Conservation (phyloP, 2,888 invertebrate species). For the Perizoma flavofasciatum region DNA sequence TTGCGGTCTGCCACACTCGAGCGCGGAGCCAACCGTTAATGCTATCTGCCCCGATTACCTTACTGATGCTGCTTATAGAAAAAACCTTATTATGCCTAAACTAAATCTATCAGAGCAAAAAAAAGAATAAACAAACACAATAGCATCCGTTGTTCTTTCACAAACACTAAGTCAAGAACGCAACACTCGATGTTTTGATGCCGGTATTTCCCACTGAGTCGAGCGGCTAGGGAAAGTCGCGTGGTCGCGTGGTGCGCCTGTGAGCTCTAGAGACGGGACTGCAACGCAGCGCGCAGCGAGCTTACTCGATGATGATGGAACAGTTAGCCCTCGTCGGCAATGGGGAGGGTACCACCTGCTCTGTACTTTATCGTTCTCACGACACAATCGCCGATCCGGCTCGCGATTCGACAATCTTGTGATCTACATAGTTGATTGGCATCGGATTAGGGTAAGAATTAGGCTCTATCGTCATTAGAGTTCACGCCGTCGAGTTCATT, state of each 20-base stretch:
- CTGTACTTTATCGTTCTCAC: conserved; percentile 78
- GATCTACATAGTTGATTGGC: conserved; percentile 81
- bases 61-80: conserved; percentile 67
- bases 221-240: conserved; percentile 37
- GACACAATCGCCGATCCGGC: conserved; percentile 68
- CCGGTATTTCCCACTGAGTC: conserved; percentile 47
- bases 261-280: conserved; percentile 70
- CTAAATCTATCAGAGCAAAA: conserved; percentile 33
- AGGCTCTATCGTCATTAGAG: conserved; percentile 52
- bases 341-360: conserved; percentile 78
- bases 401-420: conserved; percentile 72
- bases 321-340: conserved; percentile 69
- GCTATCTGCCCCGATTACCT: conserved; percentile 83
- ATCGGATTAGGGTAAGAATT: conserved; percentile 74
- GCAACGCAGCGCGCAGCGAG: conserved; percentile 63
- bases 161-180: conserved; percentile 39
- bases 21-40: conserved; percentile 82
- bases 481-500: conserved; percentile 60
- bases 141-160: conserved; percentile 43
- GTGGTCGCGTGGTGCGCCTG: conserved; percentile 65
- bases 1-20: conserved; percentile 82
- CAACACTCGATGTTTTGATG: conserved; percentile 31
- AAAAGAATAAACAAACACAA: conserved; percentile 43
- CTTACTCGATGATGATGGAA: conserved; percentile 70
- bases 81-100: conserved; percentile 45